Base-by-base conservation (phyloP, 2,113 vertebrate genomes). In the Coracopsis vasa region DNA sequence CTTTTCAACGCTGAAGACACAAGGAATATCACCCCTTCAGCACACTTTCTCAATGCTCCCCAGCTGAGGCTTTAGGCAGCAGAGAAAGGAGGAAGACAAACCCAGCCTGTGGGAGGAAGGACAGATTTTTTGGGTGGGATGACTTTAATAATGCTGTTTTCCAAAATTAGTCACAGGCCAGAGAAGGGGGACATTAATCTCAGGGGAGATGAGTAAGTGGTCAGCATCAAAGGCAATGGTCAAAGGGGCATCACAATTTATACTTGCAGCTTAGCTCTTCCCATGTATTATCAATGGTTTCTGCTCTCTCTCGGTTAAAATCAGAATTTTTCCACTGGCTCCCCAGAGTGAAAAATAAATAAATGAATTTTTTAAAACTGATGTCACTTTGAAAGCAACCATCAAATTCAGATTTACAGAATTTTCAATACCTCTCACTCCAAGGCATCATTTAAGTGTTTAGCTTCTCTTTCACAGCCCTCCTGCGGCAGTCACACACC, bases 121-220 rank as follows among this genome's bases (percentile, higher is more conserved):
- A 90, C 75, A 93, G 91, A 62, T 88, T 83, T 92, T 80, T 42
- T 54, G 77, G 75, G 91, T 86, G 92, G 86, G 91, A 77, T 90
- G 92, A 88, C 35, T 70, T 90, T 41, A 20, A 70, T 41, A 20
- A 35, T 73, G 88, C 88, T 44, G 48, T 53, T 92, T 90, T 86
- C 74, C 17, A 10, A n/a, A 58, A 80, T 96, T 95, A 97, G 64
- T 94, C 95, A 92, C 48, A 24, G 78, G 77, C 72, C 4, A 6
- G 41, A 73, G 65, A 94, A 86, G 91, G 45, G 64, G 71, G 67
- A 83, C 64, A 45, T 94, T 66, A 70, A 90, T 95, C 94, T 79
- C 82, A 28, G 83, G 85, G 88, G 94, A 84, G 90, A 95, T 88
- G 95, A 96, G 86, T 86, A 77, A 93, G 92, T 62, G 82, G 74